Evolutionary conservation across 2,113 vertebrate species (phyloP), one percentile per base, ranked within the genome.

Genomic region (Ciconia maguari): DNA sequence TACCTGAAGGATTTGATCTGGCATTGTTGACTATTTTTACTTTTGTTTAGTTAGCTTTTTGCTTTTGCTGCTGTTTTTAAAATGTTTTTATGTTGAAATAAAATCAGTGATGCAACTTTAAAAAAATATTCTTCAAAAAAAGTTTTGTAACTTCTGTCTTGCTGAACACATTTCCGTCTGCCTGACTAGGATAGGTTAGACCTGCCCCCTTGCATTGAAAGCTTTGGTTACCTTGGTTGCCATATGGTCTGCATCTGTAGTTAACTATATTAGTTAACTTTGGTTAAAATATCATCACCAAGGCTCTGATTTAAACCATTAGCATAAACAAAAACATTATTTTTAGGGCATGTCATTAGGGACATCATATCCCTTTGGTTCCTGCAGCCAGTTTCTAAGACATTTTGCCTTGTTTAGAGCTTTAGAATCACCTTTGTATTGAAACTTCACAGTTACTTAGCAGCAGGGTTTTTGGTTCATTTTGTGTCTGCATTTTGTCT

Each of bases 401-500:
- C 6, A 16, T 64, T 83, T 87, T 51, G 29, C 38, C 34, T 75
- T 46, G 14, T 49, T 93, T 36, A 62, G 76, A 51, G n/a, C 64
- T 93, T 81, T 42, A 48, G 44, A 68, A 87, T 85, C 74, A 61
- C 70, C 57, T 79, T n/a, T 52, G 19, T 44, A 76, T 60, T 0
- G 0, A 88, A 89, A 62, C 32, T 74, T 94, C 70, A 57, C 41
- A 68, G 57, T 78, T 93, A 61, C 41, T 93, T 61, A 87, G 62
- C 62, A 85, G 58, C 72, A 64, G 48, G 19, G 15, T 3, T 80
- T 86, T 92, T 2, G 6, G 27, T 48, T 90, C 41, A 26, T 91
- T 89, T 84, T 81, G 48, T 61, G 62, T 64, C 95, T 95, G 86
- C 27, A 36, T 54, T 97, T 83, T 71, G 26, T 91, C 88, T 82